A percentile compares a stretch with the other conserved stretches of the same genome.
Conservation (phyloP, 2,888 invertebrate genomes). For the Crocallis elinguaria region DNA sequence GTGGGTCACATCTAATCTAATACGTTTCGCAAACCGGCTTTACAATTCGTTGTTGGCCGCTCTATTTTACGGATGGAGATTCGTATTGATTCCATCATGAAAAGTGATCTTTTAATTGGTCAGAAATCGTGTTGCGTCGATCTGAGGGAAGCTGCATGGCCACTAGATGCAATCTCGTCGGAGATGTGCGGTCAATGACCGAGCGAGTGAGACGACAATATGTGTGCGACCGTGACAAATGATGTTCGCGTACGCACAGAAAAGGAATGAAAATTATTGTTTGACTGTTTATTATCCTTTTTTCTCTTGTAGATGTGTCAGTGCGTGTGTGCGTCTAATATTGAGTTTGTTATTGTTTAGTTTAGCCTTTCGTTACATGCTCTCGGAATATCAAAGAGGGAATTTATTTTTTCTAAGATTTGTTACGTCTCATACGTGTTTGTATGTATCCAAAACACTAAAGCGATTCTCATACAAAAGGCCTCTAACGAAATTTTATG, state of each 20-base stretch:
- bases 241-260: slow-evolving; percentile 82
- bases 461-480: slow-evolving; percentile 46
- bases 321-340: slow-evolving; percentile 62
- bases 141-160: slow-evolving; percentile 79
- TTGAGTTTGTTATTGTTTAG: slow-evolving; percentile 66
- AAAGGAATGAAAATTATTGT: slow-evolving; percentile 82
- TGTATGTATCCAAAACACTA: slow-evolving; percentile 38
- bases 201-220: slow-evolving; percentile 63
- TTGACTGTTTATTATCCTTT: slow-evolving; percentile 77
- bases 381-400: slow-evolving; percentile 57
- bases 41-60: slow-evolving; percentile 23
- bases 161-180: slow-evolving; percentile 83
- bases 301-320: slow-evolving; percentile 49
- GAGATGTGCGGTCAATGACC: slow-evolving; percentile 82
- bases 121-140: slow-evolving; percentile 75
- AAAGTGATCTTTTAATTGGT: slow-evolving; percentile 76
- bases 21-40: slow-evolving; percentile 53
- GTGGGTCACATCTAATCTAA: slow-evolving; percentile 69
- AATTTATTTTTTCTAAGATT: slow-evolving; percentile 44
- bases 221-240: slow-evolving; percentile 62
- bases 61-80: slow-evolving; percentile 7
- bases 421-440: slow-evolving; percentile 38
- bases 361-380: slow-evolving; percentile 48
- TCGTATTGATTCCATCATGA: slow-evolving; percentile 43
- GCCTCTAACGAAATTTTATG: slow-evolving; percentile 48